Evolutionary conservation across 2,797 vertebrate genomes (phyloP).

Genomic region (Premnoplex brunnescens): DNA sequence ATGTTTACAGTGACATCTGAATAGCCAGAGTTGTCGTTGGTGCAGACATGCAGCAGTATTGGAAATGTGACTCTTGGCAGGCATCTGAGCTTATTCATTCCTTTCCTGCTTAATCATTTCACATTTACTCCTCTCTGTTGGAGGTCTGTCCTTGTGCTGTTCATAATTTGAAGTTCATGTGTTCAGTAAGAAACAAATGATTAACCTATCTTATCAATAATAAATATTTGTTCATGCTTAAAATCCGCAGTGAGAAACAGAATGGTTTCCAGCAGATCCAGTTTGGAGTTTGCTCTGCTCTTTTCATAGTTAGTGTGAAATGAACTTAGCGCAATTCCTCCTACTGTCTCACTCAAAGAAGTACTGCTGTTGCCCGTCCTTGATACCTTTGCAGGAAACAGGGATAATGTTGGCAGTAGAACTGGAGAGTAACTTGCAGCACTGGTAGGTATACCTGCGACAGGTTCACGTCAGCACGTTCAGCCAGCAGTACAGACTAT

Average conservation of each 20-base stretch:
- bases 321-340: neutral
- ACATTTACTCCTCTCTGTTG: neutral
- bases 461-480: neutral
- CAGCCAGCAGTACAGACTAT: neutral
- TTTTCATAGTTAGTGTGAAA: neutral
- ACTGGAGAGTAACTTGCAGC: neutral
- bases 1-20: neutral
- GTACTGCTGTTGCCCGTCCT: neutral
- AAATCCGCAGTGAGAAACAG: neutral
- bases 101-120: constrained; percentile 19
- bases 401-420: neutral
- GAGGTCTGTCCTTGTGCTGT: neutral
- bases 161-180: neutral
- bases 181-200: neutral
- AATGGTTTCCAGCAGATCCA: neutral
- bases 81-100: neutral
- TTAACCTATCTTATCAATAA: neutral
- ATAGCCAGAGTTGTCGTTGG: neutral
- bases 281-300: neutral
- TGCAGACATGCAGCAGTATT: neutral
- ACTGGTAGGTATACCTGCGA: neutral
- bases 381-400: neutral
- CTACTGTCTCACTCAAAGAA: neutral
- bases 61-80: neutral
- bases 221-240: neutral